Base-by-base conservation (phyloP, 2,113 vertebrate genomes). In the Cacatua alba region DNA sequence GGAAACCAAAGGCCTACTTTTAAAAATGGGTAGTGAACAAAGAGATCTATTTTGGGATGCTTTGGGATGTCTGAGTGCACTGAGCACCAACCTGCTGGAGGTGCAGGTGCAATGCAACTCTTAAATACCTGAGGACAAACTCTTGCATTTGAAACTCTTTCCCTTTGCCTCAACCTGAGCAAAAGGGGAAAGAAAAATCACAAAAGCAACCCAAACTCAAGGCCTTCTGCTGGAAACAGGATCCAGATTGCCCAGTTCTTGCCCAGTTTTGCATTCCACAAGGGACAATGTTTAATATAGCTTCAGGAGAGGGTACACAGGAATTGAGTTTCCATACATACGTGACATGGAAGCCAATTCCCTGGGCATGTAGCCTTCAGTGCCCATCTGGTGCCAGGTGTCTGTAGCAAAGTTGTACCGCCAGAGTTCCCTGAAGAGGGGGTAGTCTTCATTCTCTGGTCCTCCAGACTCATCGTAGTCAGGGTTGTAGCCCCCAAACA, bases 341-440 rank as follows among this genome's bases (percentile, higher is more conserved):
- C 99, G 99, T 98, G 99, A 99, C 99, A 99, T 99, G 57, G 99
- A 99, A 8, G 99, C 99, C 81, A 99, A 91, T 60, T 99, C 99
- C 46, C 99, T 99, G 88, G 99, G 99, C 99, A 99, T 99, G 96
- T 99, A 99, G 72, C 99, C 99, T 51, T 99, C 99, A 3, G 99
- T 99, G 91, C 97, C 98, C 97, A 99, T 99, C 96, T 99, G 99
- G 93, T 99, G 99, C 99, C 99, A 99, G 52, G 98, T 98, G 94
- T 98, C 98, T 10, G 99, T 99, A 53, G 99, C 99, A 63, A 99
- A 99, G 97, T 99, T 99, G 95, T 99, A 99, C 92, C 98, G 96
- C 99, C 99, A 99, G 37, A 99, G 99, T 60, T 99, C 99, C 93
- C 99, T 98, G 97, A 99, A 99, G 49, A 99, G 98, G 0, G 99